These are phyloP conservation scores for Oscheius sp. DNA, from an alignment of 1,140 invertebrate species.

Conservation along the genomic window DNA sequence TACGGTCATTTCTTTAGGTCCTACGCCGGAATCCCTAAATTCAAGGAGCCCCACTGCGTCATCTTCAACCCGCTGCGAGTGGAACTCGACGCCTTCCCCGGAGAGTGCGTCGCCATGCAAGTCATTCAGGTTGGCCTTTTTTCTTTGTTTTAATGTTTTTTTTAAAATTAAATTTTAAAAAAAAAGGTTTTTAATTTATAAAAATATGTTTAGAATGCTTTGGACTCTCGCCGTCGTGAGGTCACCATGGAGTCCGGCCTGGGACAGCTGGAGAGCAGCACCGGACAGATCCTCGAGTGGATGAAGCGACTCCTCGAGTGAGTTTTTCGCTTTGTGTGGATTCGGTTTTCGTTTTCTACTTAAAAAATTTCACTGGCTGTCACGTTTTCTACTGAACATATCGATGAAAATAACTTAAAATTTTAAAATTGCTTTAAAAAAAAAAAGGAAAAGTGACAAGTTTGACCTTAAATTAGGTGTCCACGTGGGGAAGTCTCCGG, in stretches of 20 bases:
- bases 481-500: too few relatives aligned
- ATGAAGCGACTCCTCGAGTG: constrained; percentile 40
- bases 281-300: constrained; percentile 50
- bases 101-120: constrained; percentile 52
- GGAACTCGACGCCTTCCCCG: constrained; percentile 55
- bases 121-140: constrained; percentile 47
- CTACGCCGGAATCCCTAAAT: constrained; percentile 51
- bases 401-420: too few relatives aligned
- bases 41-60: constrained; percentile 34
- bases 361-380: too few relatives aligned
- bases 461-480: neutral
- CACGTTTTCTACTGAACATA: too few relatives aligned
- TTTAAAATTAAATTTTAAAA: neutral
- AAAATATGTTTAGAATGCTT: constrained; percentile 14
- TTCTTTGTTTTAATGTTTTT: too few relatives aligned
- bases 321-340: too few relatives aligned
- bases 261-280: constrained; percentile 46
- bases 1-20: constrained; percentile 35
- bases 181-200: neutral
- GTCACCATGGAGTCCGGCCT: constrained; percentile 46
- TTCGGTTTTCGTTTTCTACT: too few relatives aligned
- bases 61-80: constrained; percentile 48
- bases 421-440: neutral
- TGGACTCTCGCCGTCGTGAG: constrained; percentile 48
- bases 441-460: too few relatives aligned